A percentile compares a stretch with the other conserved stretches of the same genome.
phyloP scores from a whole-genome alignment of 2,113 vertebrate species.

The Chelonoidis abingdonii region DNA sequence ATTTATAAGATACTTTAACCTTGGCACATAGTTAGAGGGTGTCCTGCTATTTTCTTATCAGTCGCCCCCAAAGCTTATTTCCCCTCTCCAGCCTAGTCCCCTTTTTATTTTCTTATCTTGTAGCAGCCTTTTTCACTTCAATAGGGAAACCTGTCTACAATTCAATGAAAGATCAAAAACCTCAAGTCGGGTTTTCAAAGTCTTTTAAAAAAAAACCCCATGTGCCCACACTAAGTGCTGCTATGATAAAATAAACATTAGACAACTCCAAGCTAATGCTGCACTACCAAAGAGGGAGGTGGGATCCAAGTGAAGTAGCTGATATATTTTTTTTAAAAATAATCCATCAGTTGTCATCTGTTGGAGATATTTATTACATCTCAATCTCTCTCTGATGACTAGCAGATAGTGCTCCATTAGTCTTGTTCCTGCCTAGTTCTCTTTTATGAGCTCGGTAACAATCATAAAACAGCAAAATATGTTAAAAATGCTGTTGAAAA shows the following conservation, averaged over 20 bases:
- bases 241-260: slow-evolving; percentile 8
- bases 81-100: background rate
- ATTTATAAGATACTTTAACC: background rate
- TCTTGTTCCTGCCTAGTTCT: background rate
- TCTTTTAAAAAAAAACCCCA: background rate
- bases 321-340: background rate
- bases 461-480: background rate
- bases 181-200: background rate
- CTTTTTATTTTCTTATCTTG: background rate
- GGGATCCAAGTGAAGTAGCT: background rate
- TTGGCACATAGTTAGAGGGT: background rate
- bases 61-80: background rate
- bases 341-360: background rate
- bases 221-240: background rate
- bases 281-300: background rate
- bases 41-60: background rate
- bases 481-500: background rate
- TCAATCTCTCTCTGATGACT: background rate
- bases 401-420: background rate
- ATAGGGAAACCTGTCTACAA: background rate
- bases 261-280: background rate
- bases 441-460: background rate
- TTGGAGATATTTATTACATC: slow-evolving; percentile 5
- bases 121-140: background rate
- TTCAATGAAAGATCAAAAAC: background rate